Base-by-base conservation (phyloP, 1,140 invertebrate species). In the Zaprionus inermis region DNA sequence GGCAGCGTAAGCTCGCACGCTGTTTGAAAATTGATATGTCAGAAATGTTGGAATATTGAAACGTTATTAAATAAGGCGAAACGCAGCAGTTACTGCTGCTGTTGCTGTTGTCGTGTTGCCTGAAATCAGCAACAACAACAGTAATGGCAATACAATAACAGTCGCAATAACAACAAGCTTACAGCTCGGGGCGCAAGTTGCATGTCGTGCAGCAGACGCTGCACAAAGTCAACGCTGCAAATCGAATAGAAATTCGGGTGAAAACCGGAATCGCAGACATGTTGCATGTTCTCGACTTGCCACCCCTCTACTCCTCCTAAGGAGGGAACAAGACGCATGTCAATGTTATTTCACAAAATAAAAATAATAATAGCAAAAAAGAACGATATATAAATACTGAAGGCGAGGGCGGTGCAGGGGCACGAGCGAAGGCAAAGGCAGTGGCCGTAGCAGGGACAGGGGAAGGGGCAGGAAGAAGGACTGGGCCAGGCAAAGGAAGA, bases 31-130 rank as follows among this genome's bases (percentile, higher is more conserved):
- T 88, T 89, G 83, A 88, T 89, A 89, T 88, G 83, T 88, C 83
- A 89, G 77, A 84, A 83, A 80, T 78, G 83, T 84, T 89, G 66
- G 80, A 89, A 88, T 88, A 88, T 88, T 89, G 83, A 89, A 88
- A 88, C 77, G 83, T 88, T 88, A 88, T 86, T 86, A 77, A 86
- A 86, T 86, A 89, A 89, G 76, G 69, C 64, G 49, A 68, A 77
- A 34, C 38, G 67, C 65, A 72, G 58, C 60, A 58, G 55, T 63
- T 76, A 67, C 60, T 66, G 58, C 38, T 81, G 79, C 71, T 79
- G 51, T 60, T 71, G 61, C 54, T 78, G 61, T 44, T 44, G 38
- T 44, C 44, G 16, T 65, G 61, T 41, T 64, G 56, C 55, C 65
- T 68, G 78, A 57, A 44, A 44, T 44, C 70, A 71, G 68, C 79